Conservation (phyloP, 2,113 vertebrate genomes). For the Sus scrofa region DNA sequence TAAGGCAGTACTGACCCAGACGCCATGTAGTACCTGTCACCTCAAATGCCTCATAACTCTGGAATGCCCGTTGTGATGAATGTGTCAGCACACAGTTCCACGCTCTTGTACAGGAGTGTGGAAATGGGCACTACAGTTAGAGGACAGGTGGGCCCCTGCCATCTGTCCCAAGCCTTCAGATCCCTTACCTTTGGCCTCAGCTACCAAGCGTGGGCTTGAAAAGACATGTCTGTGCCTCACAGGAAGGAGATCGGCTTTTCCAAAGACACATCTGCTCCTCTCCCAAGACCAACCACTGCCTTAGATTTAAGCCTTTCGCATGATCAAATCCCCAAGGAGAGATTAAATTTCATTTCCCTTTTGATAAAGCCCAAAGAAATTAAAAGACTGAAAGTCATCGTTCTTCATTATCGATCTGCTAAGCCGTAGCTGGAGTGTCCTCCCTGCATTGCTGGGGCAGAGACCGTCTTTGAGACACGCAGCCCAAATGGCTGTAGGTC, state of each 20-base stretch:
- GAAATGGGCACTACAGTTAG: neutral
- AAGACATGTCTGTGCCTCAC: neutral
- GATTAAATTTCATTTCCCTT: neutral
- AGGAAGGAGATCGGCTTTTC: neutral
- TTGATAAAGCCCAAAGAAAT: slow-evolving; percentile 43
- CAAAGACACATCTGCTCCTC: neutral
- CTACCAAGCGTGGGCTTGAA: neutral
- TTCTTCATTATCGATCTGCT: neutral
- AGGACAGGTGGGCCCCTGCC: neutral
- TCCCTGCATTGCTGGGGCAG: fast-evolving
- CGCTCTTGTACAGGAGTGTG: neutral
- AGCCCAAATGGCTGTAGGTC: neutral
- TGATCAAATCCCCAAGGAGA: neutral
- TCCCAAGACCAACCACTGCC: neutral
- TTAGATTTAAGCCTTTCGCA: neutral
- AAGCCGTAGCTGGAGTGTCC: neutral
- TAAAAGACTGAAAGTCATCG: neutral
- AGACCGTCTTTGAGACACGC: neutral
- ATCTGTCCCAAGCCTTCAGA: neutral
- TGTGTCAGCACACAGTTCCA: no score
- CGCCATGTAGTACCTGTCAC: no score
- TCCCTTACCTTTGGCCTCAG: neutral
- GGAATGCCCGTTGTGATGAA: no score
- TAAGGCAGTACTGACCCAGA: no score
- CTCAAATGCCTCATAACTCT: no score